phyloP scores from a whole-genome alignment of 2,888 invertebrate genomes.

The Ormyrus nitidulus region DNA sequence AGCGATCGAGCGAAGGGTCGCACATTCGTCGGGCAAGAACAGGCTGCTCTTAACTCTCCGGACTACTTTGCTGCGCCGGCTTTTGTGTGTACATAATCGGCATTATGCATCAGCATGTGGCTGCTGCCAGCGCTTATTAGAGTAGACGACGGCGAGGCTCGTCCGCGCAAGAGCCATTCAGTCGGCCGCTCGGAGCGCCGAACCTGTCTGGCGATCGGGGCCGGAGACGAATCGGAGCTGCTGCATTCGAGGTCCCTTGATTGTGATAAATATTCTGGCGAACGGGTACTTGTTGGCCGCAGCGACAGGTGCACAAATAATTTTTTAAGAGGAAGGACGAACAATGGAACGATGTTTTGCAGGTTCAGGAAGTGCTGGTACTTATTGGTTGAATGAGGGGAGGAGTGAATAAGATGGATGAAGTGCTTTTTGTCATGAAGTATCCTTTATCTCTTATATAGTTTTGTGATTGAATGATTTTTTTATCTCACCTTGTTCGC shows the following conservation, averaged over 20 bases:
- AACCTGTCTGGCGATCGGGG: slow-evolving; percentile 38
- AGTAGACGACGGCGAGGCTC: background rate
- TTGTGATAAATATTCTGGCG: background rate
- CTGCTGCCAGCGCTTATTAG: slow-evolving; percentile 73
- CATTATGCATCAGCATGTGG: slow-evolving; percentile 75
- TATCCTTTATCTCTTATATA: no score
- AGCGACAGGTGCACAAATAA: slow-evolving; percentile 32
- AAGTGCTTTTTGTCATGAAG: no score
- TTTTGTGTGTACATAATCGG: slow-evolving; percentile 67
- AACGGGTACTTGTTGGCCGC: no score
- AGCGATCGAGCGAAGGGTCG: slow-evolving; percentile 59
- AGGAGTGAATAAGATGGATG: no score
- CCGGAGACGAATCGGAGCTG: background rate
- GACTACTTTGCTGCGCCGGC: background rate
- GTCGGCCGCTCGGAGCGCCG: slow-evolving; percentile 7
- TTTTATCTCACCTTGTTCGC: no score
- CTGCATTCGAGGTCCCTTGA: background rate
- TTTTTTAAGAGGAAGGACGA: slow-evolving; percentile 28
- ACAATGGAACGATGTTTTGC: slow-evolving; percentile 12
- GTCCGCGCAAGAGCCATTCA: slow-evolving; percentile 31
- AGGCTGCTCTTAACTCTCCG: slow-evolving; percentile 73
- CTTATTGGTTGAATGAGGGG: no score
- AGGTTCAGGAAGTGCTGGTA: no score
- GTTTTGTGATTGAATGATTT: no score
- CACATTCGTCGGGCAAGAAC: slow-evolving; percentile 61